Evolutionary conservation across 2,113 vertebrate species (phyloP).

Genomic region (Upupa epops): DNA sequence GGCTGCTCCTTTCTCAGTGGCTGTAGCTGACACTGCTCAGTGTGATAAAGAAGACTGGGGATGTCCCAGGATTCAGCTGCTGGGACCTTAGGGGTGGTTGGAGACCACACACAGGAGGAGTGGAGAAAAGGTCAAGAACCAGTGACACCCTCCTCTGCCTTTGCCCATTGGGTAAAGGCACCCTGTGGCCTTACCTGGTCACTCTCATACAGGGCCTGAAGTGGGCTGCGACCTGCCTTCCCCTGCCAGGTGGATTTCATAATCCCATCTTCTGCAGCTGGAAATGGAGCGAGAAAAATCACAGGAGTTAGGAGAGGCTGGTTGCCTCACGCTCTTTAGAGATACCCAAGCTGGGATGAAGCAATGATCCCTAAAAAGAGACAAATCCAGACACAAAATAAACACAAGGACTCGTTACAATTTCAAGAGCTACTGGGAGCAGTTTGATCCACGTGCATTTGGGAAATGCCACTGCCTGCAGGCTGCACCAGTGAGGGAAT

Average conservation of each 20-base stretch:
- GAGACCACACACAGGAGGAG: background rate
- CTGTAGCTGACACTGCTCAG: background rate
- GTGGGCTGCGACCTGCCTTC: constrained; percentile 83
- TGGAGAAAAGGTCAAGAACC: background rate
- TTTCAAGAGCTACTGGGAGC: background rate
- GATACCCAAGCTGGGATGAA: background rate
- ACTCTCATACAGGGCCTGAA: constrained; percentile 83
- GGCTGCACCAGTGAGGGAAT: background rate
- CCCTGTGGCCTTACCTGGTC: constrained; percentile 82
- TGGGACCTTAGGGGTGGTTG: background rate
- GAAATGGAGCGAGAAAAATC: background rate
- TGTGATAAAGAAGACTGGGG: background rate
- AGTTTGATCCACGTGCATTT: background rate
- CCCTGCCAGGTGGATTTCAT: constrained; percentile 71
- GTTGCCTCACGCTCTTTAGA: background rate
- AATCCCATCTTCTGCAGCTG: constrained; percentile 68
- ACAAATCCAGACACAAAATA: background rate
- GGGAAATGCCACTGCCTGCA: background rate
- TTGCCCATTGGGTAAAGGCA: no score
- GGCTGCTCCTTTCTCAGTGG: background rate
- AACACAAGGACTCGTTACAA: background rate
- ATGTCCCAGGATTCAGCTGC: background rate
- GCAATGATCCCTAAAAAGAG: background rate
- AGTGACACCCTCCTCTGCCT: background rate
- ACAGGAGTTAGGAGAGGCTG: background rate